Conservation (phyloP, 2,888 invertebrate genomes). For the Latheticus oryzae region DNA sequence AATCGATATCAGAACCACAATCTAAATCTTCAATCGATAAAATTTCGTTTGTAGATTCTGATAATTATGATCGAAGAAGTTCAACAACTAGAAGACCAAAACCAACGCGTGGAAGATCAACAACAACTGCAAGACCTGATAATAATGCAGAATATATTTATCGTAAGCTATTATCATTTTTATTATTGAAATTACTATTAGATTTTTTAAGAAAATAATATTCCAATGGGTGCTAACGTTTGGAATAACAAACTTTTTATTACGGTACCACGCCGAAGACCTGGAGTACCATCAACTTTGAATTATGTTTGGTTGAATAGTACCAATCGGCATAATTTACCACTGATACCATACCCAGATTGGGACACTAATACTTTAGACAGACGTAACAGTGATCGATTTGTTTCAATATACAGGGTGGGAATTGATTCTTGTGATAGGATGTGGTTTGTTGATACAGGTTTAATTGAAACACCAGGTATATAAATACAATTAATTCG, state of each 20-base stretch:
- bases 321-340: constrained; percentile 65
- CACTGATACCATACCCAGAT: constrained; percentile 69
- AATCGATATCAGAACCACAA: no score
- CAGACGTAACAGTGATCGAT: constrained; percentile 39
- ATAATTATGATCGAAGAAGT: no score
- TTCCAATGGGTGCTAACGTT: constrained; percentile 75
- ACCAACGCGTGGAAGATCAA: constrained; percentile 13
- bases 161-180: constrained; percentile 14
- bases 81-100: not conserved
- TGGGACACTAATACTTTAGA: constrained; percentile 72
- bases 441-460: constrained; percentile 85
- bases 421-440: constrained; percentile 78
- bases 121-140: constrained; percentile 1
- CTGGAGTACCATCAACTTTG: constrained; percentile 68
- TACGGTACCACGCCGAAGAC: constrained; percentile 78
- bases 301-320: constrained; percentile 63
- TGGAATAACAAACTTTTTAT: constrained; percentile 76
- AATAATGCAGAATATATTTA: constrained; percentile 25
- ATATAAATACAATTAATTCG: constrained; percentile 45
- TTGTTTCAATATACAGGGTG: constrained; percentile 79
- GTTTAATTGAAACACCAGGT: constrained; percentile 77
- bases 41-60: no score
- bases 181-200: constrained; percentile 7
- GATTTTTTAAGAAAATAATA: constrained; percentile 68
- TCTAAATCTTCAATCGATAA: no score